Evolutionary conservation across 2,797 vertebrate species (phyloP), one percentile per base, ranked within the genome.

Genomic region (Fundulus diaphanus): DNA sequence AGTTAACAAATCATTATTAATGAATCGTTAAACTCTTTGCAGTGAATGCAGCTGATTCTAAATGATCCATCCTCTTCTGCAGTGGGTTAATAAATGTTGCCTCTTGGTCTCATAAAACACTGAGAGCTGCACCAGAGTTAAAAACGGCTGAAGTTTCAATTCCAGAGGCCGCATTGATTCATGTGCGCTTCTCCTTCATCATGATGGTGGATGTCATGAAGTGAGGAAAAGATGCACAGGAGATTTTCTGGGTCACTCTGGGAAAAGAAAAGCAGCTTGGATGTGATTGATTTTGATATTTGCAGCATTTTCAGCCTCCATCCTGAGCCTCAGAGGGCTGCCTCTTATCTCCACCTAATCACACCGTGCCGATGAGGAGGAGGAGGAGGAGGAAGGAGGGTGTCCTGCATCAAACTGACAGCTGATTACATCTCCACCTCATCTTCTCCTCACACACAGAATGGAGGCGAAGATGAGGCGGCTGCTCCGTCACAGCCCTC

Each of bases 381-480:
- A 56, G 72, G 13, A 46, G 44, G 44, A 15, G 37, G 63, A 76
- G 44, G 31, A 54, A 72, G 49, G 31, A 77, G 65, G 27, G 24
- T 35, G 72, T 74, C 68, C 87, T 75, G 81, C 78, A 80, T 89
- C 78, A 75, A 74, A 79, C 15, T 82, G 82, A 84, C 81, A 87
- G 76, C 70, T 79, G 82, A 88, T 89, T 80, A 87, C 54, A 78
- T 79, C 68, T 70, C 35, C 22, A 54, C 49, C 68, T 68, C 29
- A 63, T 49, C 35, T 72, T 69, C 63, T 72, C 72, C 69, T 78
- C 72, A 65, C 75, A 37, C 48, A 37, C 18, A 49, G 37, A 67
- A 42, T 42, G 24, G 12, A 67, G 37, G 29, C 33, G 22, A 40
- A 40, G 61, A 66, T 13, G 35, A 9, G 31, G 18, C 18, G 9